These are phyloP conservation scores for Pogonomyrmex barbatus DNA, from an alignment of 1,140 invertebrate genomes.

Conservation along the genomic window DNA sequence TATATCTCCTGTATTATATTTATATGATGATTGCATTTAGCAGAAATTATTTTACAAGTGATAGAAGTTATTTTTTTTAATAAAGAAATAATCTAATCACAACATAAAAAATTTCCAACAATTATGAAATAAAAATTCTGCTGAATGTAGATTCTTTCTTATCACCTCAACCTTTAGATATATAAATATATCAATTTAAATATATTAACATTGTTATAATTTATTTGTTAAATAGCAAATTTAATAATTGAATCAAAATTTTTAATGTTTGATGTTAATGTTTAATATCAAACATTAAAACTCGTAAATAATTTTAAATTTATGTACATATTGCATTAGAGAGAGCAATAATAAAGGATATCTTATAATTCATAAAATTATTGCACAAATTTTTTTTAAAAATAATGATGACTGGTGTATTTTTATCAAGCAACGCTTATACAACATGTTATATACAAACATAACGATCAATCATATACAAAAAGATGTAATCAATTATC, in stretches of 20 bases:
- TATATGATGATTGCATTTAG: neutral
- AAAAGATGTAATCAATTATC: constrained; percentile 77
- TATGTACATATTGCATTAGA: neutral
- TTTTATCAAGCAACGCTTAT: constrained; percentile 74
- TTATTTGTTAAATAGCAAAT: constrained; percentile 18
- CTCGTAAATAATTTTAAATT: no score
- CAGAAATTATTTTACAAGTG: no score
- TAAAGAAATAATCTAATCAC: no score
- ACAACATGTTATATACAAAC: constrained; percentile 77
- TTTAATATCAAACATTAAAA: neutral
- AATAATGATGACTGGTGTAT: constrained; percentile 76
- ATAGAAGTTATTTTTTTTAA: no score
- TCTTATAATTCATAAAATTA: constrained; percentile 3
- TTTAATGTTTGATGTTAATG: neutral
- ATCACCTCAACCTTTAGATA: no score
- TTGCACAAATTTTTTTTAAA: constrained; percentile 65
- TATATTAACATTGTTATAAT: neutral
- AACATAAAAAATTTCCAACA: no score
- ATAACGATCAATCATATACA: constrained; percentile 77
- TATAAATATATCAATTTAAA: neutral
- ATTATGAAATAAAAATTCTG: no score
- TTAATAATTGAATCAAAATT: neutral
- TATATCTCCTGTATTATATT: constrained; percentile 2
- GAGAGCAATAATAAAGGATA: neutral
- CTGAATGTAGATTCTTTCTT: no score